Conservation (phyloP, 2,113 vertebrate genomes). For the Naja naja region DNA sequence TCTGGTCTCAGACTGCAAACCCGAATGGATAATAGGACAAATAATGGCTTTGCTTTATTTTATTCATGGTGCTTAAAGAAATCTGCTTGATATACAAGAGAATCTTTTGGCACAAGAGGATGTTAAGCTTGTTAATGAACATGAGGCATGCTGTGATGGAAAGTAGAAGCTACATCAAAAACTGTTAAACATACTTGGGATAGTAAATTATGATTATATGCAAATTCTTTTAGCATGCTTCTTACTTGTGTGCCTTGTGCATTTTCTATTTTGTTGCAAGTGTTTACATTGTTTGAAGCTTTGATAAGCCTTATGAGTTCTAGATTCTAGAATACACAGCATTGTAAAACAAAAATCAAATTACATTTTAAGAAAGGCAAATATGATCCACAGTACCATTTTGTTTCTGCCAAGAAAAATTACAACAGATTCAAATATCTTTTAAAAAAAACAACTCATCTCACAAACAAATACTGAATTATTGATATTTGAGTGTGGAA, state of each 20-base stretch:
- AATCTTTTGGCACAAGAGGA: neutral
- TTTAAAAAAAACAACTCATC: neutral
- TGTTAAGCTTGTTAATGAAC: neutral
- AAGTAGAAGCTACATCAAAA: neutral
- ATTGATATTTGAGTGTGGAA: neutral
- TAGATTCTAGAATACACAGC: neutral
- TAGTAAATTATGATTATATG: neutral
- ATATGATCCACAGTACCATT: neutral
- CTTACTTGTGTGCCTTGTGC: neutral
- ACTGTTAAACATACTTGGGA: neutral
- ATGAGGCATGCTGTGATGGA: neutral
- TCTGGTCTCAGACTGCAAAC: neutral
- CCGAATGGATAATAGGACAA: neutral
- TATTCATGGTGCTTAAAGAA: constrained; percentile 22
- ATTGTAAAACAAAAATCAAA: neutral
- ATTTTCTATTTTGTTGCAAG: neutral
- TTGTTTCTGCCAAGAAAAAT: neutral
- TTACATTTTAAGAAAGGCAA: neutral
- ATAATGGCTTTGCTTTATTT: constrained; percentile 9
- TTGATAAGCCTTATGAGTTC: neutral
- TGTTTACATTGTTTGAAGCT: neutral
- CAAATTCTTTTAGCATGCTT: neutral
- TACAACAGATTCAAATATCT: neutral
- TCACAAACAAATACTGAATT: neutral
- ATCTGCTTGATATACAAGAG: neutral